Evolutionary conservation across 2,888 invertebrate genomes (phyloP).

Genomic region (Lycaena phlaeas): DNA sequence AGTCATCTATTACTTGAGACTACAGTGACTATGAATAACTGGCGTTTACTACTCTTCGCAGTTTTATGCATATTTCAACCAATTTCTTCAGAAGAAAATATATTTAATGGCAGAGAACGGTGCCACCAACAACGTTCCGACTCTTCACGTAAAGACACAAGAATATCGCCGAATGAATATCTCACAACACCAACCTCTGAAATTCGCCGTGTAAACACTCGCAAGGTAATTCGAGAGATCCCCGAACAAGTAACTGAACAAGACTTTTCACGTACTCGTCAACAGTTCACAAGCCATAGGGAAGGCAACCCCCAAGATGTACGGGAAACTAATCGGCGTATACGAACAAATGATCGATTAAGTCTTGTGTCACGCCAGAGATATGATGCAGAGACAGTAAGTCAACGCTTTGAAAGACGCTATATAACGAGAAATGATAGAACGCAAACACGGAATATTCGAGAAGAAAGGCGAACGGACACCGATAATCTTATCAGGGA

Average conservation of each 20-base stretch:
- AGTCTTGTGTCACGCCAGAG: background rate
- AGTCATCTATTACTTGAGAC: slow-evolving; percentile 25
- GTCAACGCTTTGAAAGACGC: background rate
- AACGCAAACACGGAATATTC: background rate
- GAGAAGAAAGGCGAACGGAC: background rate
- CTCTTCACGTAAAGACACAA: slow-evolving; percentile 27
- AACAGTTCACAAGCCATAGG: background rate
- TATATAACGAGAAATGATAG: background rate
- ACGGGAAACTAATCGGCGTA: too few species aligned
- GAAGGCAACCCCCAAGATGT: background rate
- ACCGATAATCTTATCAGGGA: background rate
- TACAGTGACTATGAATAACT: slow-evolving; percentile 66
- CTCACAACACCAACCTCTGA: slow-evolving; percentile 2
- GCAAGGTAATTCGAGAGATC: background rate
- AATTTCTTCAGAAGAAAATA: slow-evolving; percentile 41
- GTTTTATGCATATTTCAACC: slow-evolving; percentile 52
- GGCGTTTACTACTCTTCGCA: slow-evolving; percentile 59
- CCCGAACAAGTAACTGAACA: background rate
- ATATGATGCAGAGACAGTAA: background rate
- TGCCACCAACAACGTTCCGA: slow-evolving; percentile 34
- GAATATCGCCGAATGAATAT: slow-evolving; percentile 16
- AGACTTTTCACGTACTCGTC: background rate
- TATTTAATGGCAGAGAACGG: slow-evolving; percentile 55
- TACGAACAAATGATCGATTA: background rate
- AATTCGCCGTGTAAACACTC: slow-evolving; percentile 4